Conservation (phyloP, 2,797 vertebrate species). For the Propithecus perrieri region DNA sequence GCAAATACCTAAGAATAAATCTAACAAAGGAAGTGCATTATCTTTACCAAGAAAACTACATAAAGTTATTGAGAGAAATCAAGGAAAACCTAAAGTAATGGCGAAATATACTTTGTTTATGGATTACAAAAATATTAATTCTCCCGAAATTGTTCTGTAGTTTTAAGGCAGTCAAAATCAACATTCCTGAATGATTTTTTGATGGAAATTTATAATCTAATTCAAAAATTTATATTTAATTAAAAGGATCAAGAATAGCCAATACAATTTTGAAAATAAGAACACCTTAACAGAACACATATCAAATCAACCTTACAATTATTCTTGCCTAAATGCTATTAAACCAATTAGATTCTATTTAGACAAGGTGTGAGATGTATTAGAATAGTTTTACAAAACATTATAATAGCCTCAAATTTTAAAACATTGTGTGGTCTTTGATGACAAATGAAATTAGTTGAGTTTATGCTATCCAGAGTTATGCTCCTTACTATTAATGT, state of each 20-base stretch:
- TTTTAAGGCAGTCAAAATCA: conserved; percentile 10
- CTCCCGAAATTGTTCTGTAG: not conserved
- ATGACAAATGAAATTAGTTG: not conserved
- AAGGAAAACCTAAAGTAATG: not conserved
- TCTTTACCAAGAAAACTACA: not conserved
- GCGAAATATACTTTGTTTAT: not conserved
- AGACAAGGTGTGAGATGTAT: not conserved
- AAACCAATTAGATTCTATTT: not conserved
- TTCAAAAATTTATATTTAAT: not conserved
- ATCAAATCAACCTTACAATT: not conserved
- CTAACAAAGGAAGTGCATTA: not conserved
- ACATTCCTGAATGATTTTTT: not conserved
- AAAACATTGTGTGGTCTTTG: not conserved
- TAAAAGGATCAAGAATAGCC: not conserved
- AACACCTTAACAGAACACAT: not conserved
- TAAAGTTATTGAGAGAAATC: not conserved
- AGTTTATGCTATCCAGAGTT: not conserved
- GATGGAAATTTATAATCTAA: not conserved
- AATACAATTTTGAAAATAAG: conserved; percentile 10
- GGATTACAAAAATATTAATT: not conserved
- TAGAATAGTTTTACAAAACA: not conserved
- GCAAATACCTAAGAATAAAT: not conserved
- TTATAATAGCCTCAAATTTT: not conserved
- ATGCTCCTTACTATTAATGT: not conserved
- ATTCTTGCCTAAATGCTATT: not conserved